Evolutionary conservation across 2,888 invertebrate genomes (phyloP).

Genomic region (Heliconius aoede): DNA sequence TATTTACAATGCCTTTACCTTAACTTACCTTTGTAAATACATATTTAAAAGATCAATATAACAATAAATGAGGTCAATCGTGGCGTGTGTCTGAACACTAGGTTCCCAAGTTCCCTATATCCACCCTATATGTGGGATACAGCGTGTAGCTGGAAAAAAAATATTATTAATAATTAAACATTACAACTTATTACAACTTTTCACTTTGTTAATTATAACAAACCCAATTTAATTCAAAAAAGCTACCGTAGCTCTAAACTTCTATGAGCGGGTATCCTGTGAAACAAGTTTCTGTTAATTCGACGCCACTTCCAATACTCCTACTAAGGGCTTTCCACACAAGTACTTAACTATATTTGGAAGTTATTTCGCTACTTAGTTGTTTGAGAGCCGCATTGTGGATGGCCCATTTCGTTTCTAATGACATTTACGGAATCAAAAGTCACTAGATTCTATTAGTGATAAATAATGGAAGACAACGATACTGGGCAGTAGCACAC

Average conservation of each 20-base stretch:
- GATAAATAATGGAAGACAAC: constrained; percentile 16
- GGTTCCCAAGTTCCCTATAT: too few species aligned
- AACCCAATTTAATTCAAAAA: not conserved
- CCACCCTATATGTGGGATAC: too few species aligned
- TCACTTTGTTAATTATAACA: not conserved
- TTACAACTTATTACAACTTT: not conserved
- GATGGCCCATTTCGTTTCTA: constrained; percentile 29
- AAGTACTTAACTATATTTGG: constrained; percentile 37
- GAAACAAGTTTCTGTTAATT: constrained; percentile 22
- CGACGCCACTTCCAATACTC: constrained; percentile 29
- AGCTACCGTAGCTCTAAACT: not conserved
- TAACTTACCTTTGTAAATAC: too few species aligned
- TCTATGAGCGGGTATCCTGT: not conserved
- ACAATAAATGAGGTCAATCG: too few species aligned
- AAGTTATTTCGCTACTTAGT: constrained; percentile 35
- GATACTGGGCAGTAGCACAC: not conserved
- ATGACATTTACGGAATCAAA: constrained; percentile 33
- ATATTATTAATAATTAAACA: too few species aligned
- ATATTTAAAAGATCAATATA: too few species aligned
- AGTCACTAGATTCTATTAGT: constrained; percentile 26
- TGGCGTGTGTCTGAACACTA: too few species aligned
- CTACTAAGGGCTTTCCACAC: constrained; percentile 27
- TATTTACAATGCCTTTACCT: too few species aligned
- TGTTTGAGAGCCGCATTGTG: constrained; percentile 37
- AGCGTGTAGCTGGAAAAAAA: too few species aligned